Percentiles rank a stretch among this genome's conserved stretches.
These are phyloP conservation scores for Microtus montanus DNA, from an alignment of 2,113 vertebrate genomes.

Conservation along the genomic window DNA sequence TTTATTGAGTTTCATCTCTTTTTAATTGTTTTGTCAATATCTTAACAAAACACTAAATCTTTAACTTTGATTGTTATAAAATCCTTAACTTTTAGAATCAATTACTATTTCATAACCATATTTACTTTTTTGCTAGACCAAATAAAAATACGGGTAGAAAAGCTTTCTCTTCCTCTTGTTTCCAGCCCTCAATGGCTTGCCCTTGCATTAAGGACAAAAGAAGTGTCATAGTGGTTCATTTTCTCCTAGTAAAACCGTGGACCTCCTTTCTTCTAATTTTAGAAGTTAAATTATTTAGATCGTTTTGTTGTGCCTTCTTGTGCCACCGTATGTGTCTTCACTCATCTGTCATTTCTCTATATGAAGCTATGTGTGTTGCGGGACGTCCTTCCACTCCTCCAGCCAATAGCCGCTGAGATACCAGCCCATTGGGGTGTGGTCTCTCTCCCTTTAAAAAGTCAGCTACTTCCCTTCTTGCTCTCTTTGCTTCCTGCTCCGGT, in stretches of 20 bases:
- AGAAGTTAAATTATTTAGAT: neutral
- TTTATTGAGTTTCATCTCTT: slow-evolving; percentile 8
- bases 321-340: neutral
- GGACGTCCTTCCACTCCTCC: no score
- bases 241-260: neutral
- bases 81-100: neutral
- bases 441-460: no score
- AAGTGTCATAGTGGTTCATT: neutral
- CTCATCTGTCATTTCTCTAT: neutral
- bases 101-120: neutral
- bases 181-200: neutral
- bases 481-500: no score
- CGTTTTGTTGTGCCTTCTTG: neutral
- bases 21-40: neutral
- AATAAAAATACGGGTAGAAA: neutral
- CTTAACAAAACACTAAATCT: neutral
- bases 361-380: neutral
- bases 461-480: no score
- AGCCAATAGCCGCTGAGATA: no score
- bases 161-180: neutral
- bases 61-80: neutral
- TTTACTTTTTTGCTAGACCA: neutral
- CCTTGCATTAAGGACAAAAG: neutral
- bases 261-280: neutral
- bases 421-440: no score